Conservation (phyloP, 1,140 invertebrate genomes). For the Lepidostoma basale region DNA sequence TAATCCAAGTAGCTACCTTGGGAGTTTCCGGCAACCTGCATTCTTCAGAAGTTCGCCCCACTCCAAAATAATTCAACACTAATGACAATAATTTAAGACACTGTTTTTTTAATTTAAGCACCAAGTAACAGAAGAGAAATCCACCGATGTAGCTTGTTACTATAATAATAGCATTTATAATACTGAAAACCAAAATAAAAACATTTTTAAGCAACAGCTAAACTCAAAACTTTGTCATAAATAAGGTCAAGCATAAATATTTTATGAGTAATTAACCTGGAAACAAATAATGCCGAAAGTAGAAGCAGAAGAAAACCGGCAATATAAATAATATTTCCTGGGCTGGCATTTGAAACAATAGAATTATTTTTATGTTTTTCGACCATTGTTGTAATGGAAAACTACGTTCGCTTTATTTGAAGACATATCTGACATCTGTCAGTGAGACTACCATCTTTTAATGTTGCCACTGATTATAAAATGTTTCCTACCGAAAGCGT, state of each 20-base stretch:
- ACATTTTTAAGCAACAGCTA: not conserved
- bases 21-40: conserved; percentile 20
- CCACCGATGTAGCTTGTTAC: conserved; percentile 37
- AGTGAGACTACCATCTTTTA: conserved; percentile 10
- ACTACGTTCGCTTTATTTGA: conserved; percentile 25
- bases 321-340: conserved; percentile 4
- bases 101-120: conserved; percentile 37
- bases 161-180: conserved; percentile 33
- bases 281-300: conserved; percentile 16
- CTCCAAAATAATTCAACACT: conserved; percentile 21
- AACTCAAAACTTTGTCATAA: conserved; percentile 2
- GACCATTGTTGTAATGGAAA: conserved; percentile 34
- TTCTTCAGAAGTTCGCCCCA: not conserved
- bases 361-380: conserved; percentile 22
- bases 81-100: conserved; percentile 12
- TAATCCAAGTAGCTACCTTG: conserved; percentile 29
- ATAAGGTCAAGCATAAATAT: conserved; percentile 24
- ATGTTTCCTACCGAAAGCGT: not conserved
- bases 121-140: conserved; percentile 37
- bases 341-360: not conserved
- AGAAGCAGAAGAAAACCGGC: conserved; percentile 3
- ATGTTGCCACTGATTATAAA: not conserved
- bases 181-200: conserved; percentile 31
- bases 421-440: conserved; percentile 39
- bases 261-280: conserved; percentile 30